Evolutionary conservation across 2,888 invertebrate species (phyloP).

Genomic region (Aphelenchoides bicaudatus): DNA sequence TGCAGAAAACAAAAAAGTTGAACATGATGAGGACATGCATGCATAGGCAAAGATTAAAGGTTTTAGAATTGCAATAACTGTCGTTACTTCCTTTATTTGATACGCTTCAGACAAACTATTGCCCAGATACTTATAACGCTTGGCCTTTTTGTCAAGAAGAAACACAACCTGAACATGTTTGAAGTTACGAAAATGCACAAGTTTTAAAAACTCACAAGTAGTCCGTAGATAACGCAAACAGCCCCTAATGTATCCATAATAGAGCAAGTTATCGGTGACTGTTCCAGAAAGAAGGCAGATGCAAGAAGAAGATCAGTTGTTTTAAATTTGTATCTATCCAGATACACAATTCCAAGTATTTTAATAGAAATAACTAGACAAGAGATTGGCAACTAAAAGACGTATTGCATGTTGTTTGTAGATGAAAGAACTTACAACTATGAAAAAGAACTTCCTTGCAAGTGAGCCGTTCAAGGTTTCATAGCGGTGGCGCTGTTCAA

Average conservation of each 20-base stretch:
- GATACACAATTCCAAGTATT: too few relatives aligned
- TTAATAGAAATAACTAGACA: not conserved
- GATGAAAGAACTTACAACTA: not conserved
- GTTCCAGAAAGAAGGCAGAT: slow-evolving; percentile 6
- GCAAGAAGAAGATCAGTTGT: too few relatives aligned
- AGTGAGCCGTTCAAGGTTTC: not conserved
- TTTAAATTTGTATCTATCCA: too few relatives aligned
- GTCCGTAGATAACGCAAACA: not conserved
- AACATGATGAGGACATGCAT: not conserved
- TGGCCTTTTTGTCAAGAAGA: not conserved
- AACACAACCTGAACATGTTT: not conserved
- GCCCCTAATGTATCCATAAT: slow-evolving; percentile 10
- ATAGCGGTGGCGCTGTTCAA: not conserved
- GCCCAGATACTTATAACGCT: slow-evolving; percentile 3
- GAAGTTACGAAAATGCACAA: not conserved
- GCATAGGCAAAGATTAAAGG: slow-evolving; percentile 8
- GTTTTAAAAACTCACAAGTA: not conserved
- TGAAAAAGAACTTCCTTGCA: not conserved
- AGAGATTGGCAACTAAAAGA: slow-evolving; percentile 6
- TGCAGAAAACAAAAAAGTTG: slow-evolving; percentile 2
- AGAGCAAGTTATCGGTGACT: slow-evolving; percentile 3
- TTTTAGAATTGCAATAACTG: slow-evolving; percentile 7
- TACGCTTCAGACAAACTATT: slow-evolving; percentile 13
- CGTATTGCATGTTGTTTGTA: not conserved
- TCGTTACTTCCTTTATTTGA: slow-evolving; percentile 12